Evolutionary conservation across 2,888 invertebrate genomes (phyloP).

Genomic region (Cataglyphis cursor): DNA sequence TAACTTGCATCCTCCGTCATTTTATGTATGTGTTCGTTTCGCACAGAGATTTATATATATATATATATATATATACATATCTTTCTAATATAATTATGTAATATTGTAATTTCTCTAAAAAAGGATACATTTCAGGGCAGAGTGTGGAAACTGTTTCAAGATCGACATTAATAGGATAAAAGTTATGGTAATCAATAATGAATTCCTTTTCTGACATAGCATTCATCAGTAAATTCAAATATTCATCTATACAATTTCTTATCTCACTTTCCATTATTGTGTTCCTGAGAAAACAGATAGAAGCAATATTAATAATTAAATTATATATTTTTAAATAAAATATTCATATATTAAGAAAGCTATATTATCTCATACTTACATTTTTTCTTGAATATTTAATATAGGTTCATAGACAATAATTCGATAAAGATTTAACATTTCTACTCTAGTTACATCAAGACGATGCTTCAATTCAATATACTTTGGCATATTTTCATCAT

Average conservation of each 20-base stretch:
- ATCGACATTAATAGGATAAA: conserved; percentile 91
- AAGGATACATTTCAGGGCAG: conserved; percentile 91
- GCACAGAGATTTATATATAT: not conserved
- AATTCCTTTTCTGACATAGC: conserved; percentile 88
- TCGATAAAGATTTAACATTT: conserved; percentile 87
- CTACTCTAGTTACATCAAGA: conserved; percentile 88
- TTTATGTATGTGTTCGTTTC: not conserved
- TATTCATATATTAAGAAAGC: conserved; percentile 9
- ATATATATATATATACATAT: not conserved
- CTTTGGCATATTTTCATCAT: conserved; percentile 84
- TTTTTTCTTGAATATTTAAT: conserved; percentile 77
- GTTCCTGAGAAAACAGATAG: conserved; percentile 63
- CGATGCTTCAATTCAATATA: conserved; percentile 86
- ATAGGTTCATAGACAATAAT: conserved; percentile 85
- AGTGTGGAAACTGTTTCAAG: conserved; percentile 89
- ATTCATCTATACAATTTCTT: conserved; percentile 84
- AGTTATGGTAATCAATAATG: conserved; percentile 90
- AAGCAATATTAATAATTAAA: conserved; percentile 44
- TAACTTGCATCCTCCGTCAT: not conserved
- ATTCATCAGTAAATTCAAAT: conserved; percentile 87
- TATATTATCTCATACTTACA: conserved; percentile 81
- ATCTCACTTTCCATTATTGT: conserved; percentile 77
- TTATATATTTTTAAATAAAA: not conserved
- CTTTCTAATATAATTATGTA: conserved; percentile 6
- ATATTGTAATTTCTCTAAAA: conserved; percentile 64